phyloP scores from a whole-genome alignment of 2,888 invertebrate species.

The Dioctria linearis region DNA sequence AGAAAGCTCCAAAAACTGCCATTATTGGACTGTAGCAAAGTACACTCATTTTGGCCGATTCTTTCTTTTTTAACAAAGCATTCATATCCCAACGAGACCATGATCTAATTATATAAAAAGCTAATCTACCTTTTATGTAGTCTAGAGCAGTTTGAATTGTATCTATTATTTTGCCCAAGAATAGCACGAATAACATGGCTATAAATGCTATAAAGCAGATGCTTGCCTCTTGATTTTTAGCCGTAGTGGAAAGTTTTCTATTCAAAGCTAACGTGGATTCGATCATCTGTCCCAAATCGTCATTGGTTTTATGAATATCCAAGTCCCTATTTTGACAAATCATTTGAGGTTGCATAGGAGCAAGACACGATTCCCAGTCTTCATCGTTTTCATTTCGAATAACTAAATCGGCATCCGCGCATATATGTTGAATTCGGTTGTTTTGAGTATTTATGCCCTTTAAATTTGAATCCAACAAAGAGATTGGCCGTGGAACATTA shows the following conservation, averaged over 20 bases:
- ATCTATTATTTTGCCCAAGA: neutral
- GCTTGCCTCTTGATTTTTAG: neutral
- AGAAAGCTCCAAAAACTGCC: slow-evolving; percentile 29
- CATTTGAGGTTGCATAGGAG: neutral
- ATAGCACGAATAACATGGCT: neutral
- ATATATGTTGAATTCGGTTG: no score
- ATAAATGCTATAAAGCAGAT: neutral
- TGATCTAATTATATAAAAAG: neutral
- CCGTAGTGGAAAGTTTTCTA: no score
- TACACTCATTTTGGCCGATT: neutral
- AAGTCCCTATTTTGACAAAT: neutral
- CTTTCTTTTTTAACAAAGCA: neutral
- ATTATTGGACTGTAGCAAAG: slow-evolving; percentile 46
- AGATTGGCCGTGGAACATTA: neutral
- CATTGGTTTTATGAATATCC: neutral
- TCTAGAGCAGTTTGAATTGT: neutral
- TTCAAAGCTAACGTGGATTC: neutral
- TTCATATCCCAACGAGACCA: neutral
- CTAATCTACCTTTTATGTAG: neutral
- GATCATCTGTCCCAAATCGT: neutral
- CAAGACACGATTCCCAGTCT: no score
- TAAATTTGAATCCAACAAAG: neutral
- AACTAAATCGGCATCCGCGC: neutral
- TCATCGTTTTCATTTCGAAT: neutral
- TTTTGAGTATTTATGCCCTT: neutral